Percentiles rank a stretch among this genome's conserved stretches.
These are phyloP conservation scores for Camelus dromedarius DNA, from an alignment of 2,113 vertebrate genomes.

Conservation along the genomic window DNA sequence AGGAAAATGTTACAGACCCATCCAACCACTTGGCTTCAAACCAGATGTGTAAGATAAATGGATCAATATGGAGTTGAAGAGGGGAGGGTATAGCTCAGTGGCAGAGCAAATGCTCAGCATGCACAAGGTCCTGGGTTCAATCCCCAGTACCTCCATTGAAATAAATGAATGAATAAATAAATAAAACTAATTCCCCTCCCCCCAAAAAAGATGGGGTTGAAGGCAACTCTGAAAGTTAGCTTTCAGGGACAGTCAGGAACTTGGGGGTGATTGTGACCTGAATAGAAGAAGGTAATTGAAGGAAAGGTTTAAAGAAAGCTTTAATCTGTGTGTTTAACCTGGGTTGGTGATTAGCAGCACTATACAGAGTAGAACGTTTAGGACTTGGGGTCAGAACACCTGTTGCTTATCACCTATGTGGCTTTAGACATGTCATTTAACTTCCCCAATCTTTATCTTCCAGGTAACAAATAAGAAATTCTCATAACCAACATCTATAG, in stretches of 20 bases:
- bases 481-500: not conserved
- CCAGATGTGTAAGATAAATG: not conserved
- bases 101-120: too few species aligned
- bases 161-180: too few species aligned
- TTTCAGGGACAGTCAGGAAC: not conserved
- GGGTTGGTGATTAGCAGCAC: not conserved
- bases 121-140: too few species aligned
- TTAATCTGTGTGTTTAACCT: not conserved
- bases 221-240: not conserved
- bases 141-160: too few species aligned
- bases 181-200: too few species aligned
- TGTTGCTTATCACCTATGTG: not conserved
- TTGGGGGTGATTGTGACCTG: not conserved
- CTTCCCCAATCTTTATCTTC: not conserved
- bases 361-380: not conserved
- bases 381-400: not conserved
- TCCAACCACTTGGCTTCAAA: not conserved
- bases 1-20: not conserved
- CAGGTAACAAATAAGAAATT: constrained; percentile 17
- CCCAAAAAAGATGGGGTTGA: not conserved
- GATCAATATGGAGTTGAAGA: not conserved
- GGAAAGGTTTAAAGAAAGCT: not conserved
- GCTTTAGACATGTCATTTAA: not conserved
- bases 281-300: not conserved
- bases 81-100: too few species aligned